Evolutionary conservation across 1,140 invertebrate genomes (phyloP).

Genomic region (Drosophila sucinea): DNA sequence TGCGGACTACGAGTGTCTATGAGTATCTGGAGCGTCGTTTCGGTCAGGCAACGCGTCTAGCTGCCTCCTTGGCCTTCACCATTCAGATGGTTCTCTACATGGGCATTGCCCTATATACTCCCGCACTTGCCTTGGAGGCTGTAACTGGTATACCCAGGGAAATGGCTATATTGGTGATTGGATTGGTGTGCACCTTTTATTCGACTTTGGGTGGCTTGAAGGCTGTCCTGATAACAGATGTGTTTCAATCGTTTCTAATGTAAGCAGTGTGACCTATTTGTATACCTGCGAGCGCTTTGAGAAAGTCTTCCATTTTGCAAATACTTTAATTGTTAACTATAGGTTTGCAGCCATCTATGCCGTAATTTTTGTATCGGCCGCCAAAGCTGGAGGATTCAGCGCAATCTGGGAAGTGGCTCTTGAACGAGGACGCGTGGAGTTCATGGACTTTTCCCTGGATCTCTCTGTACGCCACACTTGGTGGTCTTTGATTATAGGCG

Average conservation of each 20-base stretch:
- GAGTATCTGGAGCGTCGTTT: slow-evolving; percentile 95
- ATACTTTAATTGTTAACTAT: slow-evolving; percentile 31
- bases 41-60: slow-evolving; percentile 87
- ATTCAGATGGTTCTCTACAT: slow-evolving; percentile 95
- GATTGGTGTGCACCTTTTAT: slow-evolving; percentile 92
- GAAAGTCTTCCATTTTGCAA: slow-evolving; percentile 68
- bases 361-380: slow-evolving; percentile 88
- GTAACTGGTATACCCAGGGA: slow-evolving; percentile 90
- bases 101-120: slow-evolving; percentile 96
- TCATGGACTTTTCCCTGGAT: slow-evolving; percentile 86
- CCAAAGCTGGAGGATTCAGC: slow-evolving; percentile 86
- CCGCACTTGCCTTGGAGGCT: slow-evolving; percentile 94
- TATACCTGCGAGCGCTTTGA: slow-evolving; percentile 58
- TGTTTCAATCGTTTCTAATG: slow-evolving; percentile 93
- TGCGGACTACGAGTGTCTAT: slow-evolving; percentile 94
- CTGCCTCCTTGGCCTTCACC: slow-evolving; percentile 90
- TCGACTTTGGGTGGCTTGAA: slow-evolving; percentile 94
- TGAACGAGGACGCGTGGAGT: slow-evolving; percentile 86
- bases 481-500: slow-evolving; percentile 89
- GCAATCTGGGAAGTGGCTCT: slow-evolving; percentile 88
- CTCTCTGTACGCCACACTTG: slow-evolving; percentile 90
- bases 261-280: slow-evolving; percentile 73
- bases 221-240: slow-evolving; percentile 94
- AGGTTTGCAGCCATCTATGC: slow-evolving; percentile 88
- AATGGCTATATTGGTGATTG: slow-evolving; percentile 91